Conservation (phyloP, 1,140 invertebrate species). For the Aphelenchoides fujianensis region DNA sequence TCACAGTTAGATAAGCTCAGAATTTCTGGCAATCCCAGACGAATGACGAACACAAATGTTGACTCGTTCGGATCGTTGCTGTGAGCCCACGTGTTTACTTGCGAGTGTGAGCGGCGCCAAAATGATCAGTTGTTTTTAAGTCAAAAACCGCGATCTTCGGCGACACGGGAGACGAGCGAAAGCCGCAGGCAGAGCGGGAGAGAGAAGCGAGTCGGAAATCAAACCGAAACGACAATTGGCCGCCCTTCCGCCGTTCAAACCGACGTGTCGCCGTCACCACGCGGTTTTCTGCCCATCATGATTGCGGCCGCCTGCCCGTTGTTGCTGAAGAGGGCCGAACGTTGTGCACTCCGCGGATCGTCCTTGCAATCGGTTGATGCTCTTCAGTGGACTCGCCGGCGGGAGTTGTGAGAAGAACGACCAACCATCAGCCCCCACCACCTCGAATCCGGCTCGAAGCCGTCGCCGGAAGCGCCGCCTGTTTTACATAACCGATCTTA, state of each 20-base stretch:
- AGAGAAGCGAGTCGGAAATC: background rate
- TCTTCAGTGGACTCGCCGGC: constrained; percentile 15
- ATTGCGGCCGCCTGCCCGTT: constrained; percentile 14
- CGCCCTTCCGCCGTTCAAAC: background rate
- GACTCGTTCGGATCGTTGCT: background rate
- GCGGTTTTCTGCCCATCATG: background rate
- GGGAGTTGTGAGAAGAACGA: background rate
- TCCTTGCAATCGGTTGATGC: constrained; percentile 8
- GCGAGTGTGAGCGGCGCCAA: background rate
- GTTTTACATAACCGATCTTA: background rate
- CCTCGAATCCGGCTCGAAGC: background rate
- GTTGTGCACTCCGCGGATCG: background rate
- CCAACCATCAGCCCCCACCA: background rate
- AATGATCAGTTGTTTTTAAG: background rate
- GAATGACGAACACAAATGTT: too few species aligned
- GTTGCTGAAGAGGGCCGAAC: background rate
- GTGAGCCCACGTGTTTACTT: background rate
- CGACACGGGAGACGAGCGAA: background rate
- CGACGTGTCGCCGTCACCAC: background rate
- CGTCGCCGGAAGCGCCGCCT: background rate
- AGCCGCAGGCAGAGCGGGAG: background rate
- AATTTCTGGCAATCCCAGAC: too few species aligned
- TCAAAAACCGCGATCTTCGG: too few species aligned
- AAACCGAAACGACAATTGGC: background rate
- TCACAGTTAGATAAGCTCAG: too few species aligned